Conservation (phyloP, 2,888 invertebrate species). For the Bombyx huttoni region DNA sequence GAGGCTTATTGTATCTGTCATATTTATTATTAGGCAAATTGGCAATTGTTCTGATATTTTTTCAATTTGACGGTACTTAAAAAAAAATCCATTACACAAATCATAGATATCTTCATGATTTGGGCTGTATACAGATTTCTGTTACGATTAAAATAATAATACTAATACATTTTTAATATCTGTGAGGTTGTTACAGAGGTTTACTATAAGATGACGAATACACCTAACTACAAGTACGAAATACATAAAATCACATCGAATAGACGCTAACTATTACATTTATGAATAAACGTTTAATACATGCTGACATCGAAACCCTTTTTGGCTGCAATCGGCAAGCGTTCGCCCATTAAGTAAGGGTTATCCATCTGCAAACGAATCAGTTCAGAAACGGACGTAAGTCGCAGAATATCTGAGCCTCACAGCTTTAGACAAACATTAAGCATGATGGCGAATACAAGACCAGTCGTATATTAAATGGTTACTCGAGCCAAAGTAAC, state of each 20-base stretch:
- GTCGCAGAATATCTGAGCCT: neutral
- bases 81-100: too few relatives aligned
- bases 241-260: constrained; percentile 8
- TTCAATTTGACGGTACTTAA: too few relatives aligned
- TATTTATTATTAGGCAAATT: too few relatives aligned
- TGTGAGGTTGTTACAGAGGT: constrained; percentile 36
- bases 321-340: constrained; percentile 92
- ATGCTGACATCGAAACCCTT: constrained; percentile 83
- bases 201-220: constrained; percentile 1
- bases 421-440: too few relatives aligned
- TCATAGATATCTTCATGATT: too few relatives aligned
- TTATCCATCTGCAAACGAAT: constrained; percentile 76
- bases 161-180: constrained; percentile 1
- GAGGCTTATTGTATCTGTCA: too few relatives aligned
- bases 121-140: neutral
- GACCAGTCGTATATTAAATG: too few relatives aligned
- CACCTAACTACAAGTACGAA: neutral
- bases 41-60: too few relatives aligned
- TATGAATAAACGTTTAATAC: constrained; percentile 29
- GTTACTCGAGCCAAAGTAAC: too few relatives aligned
- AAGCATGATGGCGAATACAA: too few relatives aligned
- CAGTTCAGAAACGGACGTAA: neutral
- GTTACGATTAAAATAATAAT: too few relatives aligned
- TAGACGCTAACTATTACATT: constrained; percentile 26
- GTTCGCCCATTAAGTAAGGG: constrained; percentile 88